phyloP scores from a whole-genome alignment of 2,797 vertebrate species.

The Chelon auratus region DNA sequence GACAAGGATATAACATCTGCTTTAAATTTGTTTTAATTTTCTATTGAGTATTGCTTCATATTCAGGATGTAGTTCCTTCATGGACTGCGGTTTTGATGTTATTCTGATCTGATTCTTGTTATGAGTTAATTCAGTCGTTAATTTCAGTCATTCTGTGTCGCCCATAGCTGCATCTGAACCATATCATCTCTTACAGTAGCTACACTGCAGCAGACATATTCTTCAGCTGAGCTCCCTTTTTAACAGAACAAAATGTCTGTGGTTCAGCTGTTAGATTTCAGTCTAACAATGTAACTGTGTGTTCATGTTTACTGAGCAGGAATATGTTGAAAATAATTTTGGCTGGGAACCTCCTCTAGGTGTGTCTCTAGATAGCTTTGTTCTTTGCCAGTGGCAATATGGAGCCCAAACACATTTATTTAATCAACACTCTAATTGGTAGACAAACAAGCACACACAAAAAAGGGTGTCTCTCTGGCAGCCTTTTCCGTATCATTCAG shows the following conservation, averaged over 20 bases:
- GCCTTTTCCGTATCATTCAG: slow-evolving; percentile 55
- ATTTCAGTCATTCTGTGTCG: not conserved
- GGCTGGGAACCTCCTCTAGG: slow-evolving; percentile 40
- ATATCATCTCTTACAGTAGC: not conserved
- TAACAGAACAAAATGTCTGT: slow-evolving; percentile 31
- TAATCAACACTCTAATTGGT: slow-evolving; percentile 56
- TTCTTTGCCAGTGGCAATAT: slow-evolving; percentile 47
- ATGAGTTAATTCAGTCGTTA: not conserved
- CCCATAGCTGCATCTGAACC: not conserved
- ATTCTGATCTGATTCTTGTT: not conserved
- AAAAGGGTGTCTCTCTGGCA: slow-evolving; percentile 30
- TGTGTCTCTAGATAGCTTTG: slow-evolving; percentile 49
- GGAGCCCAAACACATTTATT: slow-evolving; percentile 56
- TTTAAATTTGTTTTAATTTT: not conserved
- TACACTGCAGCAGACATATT: not conserved
- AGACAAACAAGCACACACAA: slow-evolving; percentile 47
- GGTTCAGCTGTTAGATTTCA: slow-evolving; percentile 22
- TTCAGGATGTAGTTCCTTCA: not conserved
- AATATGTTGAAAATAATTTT: slow-evolving; percentile 52
- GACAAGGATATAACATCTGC: not conserved
- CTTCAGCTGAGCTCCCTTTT: slow-evolving; percentile 18
- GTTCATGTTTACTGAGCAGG: slow-evolving; percentile 27
- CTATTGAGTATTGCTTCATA: no score
- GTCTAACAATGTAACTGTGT: slow-evolving; percentile 26
- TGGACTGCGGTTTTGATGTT: not conserved